Base-by-base conservation (phyloP, 2,113 vertebrate species). In the Neotoma lepida region DNA sequence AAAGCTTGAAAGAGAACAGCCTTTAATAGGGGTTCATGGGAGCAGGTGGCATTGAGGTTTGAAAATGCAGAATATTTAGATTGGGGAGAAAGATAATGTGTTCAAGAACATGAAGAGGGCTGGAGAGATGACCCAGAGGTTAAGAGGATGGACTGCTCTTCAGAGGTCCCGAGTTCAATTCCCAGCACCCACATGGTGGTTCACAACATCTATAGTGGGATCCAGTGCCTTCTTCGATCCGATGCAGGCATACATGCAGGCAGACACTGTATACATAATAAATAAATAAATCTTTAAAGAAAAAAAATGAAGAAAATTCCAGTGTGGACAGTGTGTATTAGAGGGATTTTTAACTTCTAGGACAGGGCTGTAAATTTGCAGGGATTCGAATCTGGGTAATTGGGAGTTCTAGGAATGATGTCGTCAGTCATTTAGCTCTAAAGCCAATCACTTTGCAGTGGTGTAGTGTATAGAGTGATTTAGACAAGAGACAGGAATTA, bases 401-500 rank as follows among this genome's bases (percentile, higher is more conserved):
- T 64, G 68, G 88, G 46, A 54, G 63, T 61, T 33, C 35, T 44
- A 30, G 49, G 39, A 85, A 56, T 58, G 64, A 54, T 76, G 14
- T 17, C 46, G 46, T 51, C 41, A 73, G 89, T 51, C 28, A 56
- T 28, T 91, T 64, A 85, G 22, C 44, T 85, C 39, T 70, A 61
- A 35, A 91, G 78, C 76, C 89, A 17, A 13, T 89, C 82, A 86
- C 22, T 81, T 68, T 78, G 46, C 30, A 68, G 18, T 95, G 44
- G 28, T 96, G 4, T 93, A 26, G 4, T 76, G 0, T 66, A 24
- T 91, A 22, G 41, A 77, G 20, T 89, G 28, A 30, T 70, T 94
- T 74, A 81, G 56, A 54, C 74, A 63, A 58, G 33, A 86, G 49
- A 89, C 3, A 51, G 88, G 73, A 91, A 30, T 89, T 93, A 84